These are phyloP conservation scores for Gymnopithys bicolor DNA, from an alignment of 2,797 vertebrate species.

Conservation along the genomic window DNA sequence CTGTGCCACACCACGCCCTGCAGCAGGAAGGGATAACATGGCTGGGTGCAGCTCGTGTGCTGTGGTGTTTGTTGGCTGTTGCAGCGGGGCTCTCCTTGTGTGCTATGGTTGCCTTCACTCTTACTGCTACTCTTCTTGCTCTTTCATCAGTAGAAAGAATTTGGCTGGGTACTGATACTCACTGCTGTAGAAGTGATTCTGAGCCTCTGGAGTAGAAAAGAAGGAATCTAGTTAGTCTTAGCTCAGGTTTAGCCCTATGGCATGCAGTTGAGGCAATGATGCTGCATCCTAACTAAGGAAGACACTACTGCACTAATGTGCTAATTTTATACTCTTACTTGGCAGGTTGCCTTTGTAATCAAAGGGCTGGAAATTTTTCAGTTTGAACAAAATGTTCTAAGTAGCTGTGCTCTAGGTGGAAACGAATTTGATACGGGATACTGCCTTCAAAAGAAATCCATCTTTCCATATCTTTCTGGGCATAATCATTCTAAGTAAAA, in stretches of 20 bases:
- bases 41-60: neutral
- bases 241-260: neutral
- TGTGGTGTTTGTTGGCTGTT: neutral
- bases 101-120: neutral
- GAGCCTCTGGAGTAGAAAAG: neutral
- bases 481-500: neutral
- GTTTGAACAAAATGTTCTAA: constrained; percentile 72
- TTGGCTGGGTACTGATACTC: neutral
- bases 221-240: neutral
- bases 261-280: neutral
- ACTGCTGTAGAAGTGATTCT: neutral
- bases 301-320: constrained; percentile 63
- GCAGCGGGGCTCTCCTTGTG: neutral
- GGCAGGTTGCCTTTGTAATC: constrained; percentile 71
- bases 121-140: neutral
- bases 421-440: constrained; percentile 45
- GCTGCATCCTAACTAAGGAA: constrained; percentile 54
- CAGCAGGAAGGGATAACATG: neutral
- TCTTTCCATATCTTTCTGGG: constrained; percentile 1
- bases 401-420: constrained; percentile 60
- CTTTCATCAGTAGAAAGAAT: neutral
- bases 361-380: constrained; percentile 70
- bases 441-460: constrained; percentile 42
- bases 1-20: neutral
- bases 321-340: constrained; percentile 67